phyloP scores from a whole-genome alignment of 2,113 vertebrate species.

The Rhinolophus ferrumequinum region DNA sequence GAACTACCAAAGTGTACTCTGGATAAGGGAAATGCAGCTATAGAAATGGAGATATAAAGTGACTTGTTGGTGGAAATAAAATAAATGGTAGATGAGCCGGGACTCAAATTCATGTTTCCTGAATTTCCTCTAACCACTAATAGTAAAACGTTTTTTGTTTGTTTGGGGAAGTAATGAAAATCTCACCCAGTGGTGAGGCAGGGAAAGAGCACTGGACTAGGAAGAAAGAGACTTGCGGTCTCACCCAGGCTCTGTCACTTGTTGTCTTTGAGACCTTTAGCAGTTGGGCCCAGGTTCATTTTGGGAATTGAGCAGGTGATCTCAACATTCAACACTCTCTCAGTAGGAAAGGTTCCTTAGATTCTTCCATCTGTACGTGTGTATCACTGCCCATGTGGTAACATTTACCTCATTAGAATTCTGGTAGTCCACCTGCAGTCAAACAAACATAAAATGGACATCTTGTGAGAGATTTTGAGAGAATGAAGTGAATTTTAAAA shows the following conservation, averaged over 20 bases:
- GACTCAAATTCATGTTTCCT: background rate
- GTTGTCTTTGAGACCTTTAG: background rate
- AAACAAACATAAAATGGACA: background rate
- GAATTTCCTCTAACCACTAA: background rate
- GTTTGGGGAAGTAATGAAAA: background rate
- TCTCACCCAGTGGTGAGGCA: background rate
- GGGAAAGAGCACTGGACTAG: background rate
- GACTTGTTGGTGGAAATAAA: background rate
- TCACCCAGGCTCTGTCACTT: background rate
- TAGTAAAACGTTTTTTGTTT: background rate
- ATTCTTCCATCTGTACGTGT: background rate
- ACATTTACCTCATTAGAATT: background rate
- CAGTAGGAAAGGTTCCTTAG: background rate
- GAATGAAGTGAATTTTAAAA: slow-evolving; percentile 8
- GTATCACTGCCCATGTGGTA: background rate
- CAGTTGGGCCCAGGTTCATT: background rate
- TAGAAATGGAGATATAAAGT: background rate
- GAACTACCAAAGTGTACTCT: background rate
- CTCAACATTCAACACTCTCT: background rate
- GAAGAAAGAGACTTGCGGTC: background rate
- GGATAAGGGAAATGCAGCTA: background rate
- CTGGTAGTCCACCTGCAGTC: background rate
- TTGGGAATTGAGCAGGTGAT: background rate
- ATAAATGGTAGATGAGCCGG: background rate
- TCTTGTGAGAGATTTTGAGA: background rate